phyloP scores from a whole-genome alignment of 2,797 vertebrate genomes.

The Telmatherina bonti region DNA sequence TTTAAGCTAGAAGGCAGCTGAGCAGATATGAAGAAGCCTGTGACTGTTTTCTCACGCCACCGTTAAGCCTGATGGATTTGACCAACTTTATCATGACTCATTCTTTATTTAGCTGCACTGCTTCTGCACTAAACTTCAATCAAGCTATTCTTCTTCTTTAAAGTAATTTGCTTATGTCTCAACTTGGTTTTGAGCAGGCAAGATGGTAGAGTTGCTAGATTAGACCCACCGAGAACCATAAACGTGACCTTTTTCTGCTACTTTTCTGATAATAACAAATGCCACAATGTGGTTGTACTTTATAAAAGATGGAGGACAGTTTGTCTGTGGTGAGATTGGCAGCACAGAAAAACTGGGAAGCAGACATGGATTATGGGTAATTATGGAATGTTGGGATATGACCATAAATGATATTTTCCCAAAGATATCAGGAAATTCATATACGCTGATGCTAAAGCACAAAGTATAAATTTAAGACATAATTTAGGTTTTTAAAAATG shows the following conservation, averaged over 20 bases:
- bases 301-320: slow-evolving; percentile 5
- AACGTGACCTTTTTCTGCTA: no score
- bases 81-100: no score
- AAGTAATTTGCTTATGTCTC: not conserved
- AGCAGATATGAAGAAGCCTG: no score
- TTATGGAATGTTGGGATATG: slow-evolving; percentile 8
- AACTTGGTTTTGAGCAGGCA: not conserved
- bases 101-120: no score
- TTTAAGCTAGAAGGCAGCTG: no score
- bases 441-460: not conserved
- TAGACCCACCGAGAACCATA: not conserved
- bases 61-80: no score
- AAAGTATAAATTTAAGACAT: not conserved
- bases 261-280: slow-evolving; percentile 35
- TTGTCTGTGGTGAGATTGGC: slow-evolving; percentile 27
- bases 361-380: not conserved
- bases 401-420: not conserved
- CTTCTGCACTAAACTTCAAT: no score
- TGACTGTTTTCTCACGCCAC: no score
- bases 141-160: no score
- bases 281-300: not conserved
- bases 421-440: not conserved
- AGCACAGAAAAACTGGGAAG: slow-evolving; percentile 1
- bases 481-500: not conserved
- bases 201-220: not conserved